Evolutionary conservation across 1,140 invertebrate genomes (phyloP), one percentile per base, ranked within the genome.

Genomic region (Aphaenogaster rudis): DNA sequence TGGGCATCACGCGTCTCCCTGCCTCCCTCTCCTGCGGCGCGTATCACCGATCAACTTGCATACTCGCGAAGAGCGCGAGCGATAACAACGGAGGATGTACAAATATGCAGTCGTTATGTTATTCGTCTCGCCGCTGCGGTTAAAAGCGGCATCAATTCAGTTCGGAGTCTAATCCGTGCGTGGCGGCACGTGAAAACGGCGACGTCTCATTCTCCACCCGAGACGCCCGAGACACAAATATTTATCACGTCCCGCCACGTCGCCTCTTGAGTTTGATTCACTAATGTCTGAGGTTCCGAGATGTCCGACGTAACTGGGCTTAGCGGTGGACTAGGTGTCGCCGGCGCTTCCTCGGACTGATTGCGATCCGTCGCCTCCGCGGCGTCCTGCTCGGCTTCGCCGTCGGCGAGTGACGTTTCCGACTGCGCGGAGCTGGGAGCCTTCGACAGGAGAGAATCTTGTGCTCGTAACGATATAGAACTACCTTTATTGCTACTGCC

Each of bases 181-280:
- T 78, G 76, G 54, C 17, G 66, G 77, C 84, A 89, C 52, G 36
- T 61, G 59, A 77, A 78, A 54, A 78, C 77, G 11, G 39, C 21
- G 21, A 74, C 50, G 50, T 48, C 74, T 95, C 92, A 96, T 92
- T 96, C 96, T 5, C 95, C 96, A 4, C 95, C 95, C 11, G 95
- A 95, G 21, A 96, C 96, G 6, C 95, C 93, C 15, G 78, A 71
- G 21, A 81, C 78, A 81, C 78, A 81, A 54, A 81, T 81, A 15
- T 81, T 81, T 81, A 74, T 76, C 15, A 96, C 95, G 88, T 96
- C 95, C 42, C 95, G 94, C 95, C 95, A 95, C 7, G 93, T 85
- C 39, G 93, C 71, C 71, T 95, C 94, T 74, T 94, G 92, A 52
- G 93, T 63, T 69, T 94, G 92, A 81, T 91, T 94, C 9, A 94